These are phyloP conservation scores for Tachina fera DNA, from an alignment of 2,888 invertebrate genomes.

Conservation along the genomic window DNA sequence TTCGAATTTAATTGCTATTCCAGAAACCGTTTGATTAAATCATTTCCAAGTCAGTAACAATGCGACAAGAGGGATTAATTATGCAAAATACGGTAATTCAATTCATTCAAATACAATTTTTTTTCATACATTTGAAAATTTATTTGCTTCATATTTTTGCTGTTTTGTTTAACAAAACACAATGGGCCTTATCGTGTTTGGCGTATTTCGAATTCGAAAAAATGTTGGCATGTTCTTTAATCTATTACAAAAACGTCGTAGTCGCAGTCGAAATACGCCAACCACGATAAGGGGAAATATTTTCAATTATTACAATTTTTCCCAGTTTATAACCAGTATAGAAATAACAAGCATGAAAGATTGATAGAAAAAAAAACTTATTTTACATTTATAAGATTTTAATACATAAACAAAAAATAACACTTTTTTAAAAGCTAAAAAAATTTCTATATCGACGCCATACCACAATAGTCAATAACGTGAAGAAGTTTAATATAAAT, in stretches of 20 bases:
- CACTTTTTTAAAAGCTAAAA: slow-evolving; percentile 45
- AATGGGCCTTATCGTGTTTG: too few species aligned
- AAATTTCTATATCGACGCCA: not conserved
- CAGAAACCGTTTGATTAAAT: too few species aligned
- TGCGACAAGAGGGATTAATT: too few species aligned
- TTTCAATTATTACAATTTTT: not conserved
- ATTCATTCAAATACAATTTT: too few species aligned
- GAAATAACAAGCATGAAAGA: slow-evolving; percentile 19
- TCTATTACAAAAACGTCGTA: too few species aligned
- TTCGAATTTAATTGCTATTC: too few species aligned
- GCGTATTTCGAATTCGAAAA: too few species aligned
- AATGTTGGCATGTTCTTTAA: too few species aligned
- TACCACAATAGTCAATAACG: slow-evolving; percentile 19
- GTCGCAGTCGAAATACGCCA: too few species aligned
- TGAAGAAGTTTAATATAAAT: slow-evolving; percentile 82
- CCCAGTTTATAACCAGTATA: slow-evolving; percentile 20
- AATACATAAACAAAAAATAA: slow-evolving; percentile 24
- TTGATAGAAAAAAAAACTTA: not conserved
- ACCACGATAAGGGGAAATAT: too few species aligned
- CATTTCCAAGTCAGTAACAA: too few species aligned
- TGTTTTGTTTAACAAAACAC: slow-evolving; percentile 20
- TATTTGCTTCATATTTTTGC: not conserved
- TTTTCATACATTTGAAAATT: not conserved
- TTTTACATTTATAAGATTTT: slow-evolving; percentile 8
- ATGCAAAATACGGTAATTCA: too few species aligned